A percentile compares a stretch with the other conserved stretches of the same genome.
These are phyloP conservation scores for Anomalospiza imberbis DNA, from an alignment of 2,797 vertebrate genomes.

Conservation along the genomic window DNA sequence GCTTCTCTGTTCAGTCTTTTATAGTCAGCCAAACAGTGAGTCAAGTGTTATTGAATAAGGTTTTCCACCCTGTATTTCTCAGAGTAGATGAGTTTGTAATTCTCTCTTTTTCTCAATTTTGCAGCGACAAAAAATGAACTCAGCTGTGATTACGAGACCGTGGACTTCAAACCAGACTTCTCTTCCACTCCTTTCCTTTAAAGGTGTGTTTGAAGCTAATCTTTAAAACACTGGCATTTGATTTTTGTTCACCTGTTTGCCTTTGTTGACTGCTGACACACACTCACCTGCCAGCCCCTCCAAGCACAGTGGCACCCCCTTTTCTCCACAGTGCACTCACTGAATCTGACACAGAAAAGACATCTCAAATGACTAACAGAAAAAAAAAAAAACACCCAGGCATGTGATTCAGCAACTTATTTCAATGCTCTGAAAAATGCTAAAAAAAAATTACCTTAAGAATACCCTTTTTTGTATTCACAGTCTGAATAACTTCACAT, in stretches of 20 bases:
- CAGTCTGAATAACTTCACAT: not conserved
- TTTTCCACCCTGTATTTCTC: constrained; percentile 25
- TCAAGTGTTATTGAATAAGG: constrained; percentile 40
- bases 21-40: constrained; percentile 33
- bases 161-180: constrained; percentile 1
- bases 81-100: constrained; percentile 40
- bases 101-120: constrained; percentile 21
- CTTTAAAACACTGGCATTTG: not conserved
- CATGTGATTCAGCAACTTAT: not conserved
- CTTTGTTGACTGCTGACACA: not conserved
- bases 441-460: not conserved
- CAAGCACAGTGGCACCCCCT: not conserved
- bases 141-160: not conserved
- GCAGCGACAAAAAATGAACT: not conserved
- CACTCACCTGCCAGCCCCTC: not conserved
- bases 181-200: not conserved
- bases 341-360: not conserved
- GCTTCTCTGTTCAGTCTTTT: not conserved
- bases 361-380: not conserved
- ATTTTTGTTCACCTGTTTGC: not conserved
- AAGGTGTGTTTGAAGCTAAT: not conserved
- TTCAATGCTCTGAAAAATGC: not conserved
- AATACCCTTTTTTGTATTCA: not conserved
- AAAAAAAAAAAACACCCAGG: not conserved
- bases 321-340: rapidly evolving